Conservation (phyloP, 2,888 invertebrate genomes). For the Hylaea fasciaria region DNA sequence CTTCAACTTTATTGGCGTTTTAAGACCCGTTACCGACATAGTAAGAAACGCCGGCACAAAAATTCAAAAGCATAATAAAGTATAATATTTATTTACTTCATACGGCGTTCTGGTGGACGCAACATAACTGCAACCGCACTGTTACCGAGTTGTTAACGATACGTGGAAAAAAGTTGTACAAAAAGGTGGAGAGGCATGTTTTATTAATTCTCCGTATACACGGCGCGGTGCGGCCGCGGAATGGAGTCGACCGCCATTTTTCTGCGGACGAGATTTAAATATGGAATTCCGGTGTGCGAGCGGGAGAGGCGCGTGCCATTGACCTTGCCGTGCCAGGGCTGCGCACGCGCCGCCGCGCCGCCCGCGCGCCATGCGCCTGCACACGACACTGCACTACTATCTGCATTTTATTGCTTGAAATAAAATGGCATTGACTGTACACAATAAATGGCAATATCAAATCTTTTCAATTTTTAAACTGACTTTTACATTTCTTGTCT, state of each 20-base stretch:
- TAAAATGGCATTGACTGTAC: constrained; percentile 21
- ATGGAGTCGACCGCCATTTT: constrained; percentile 83
- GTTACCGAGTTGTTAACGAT: constrained; percentile 72
- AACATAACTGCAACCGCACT: constrained; percentile 66
- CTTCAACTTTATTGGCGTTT: constrained; percentile 55
- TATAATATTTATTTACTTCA: constrained; percentile 60
- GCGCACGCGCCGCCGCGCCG: constrained; percentile 72
- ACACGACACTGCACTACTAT: constrained; percentile 60
- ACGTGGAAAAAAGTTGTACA: constrained; percentile 74
- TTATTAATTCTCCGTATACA: constrained; percentile 83
- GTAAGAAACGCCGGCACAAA: constrained; percentile 43
- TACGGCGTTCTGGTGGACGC: constrained; percentile 44
- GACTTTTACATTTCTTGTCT: not conserved
- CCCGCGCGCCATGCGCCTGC: constrained; percentile 40
- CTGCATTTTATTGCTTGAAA: constrained; percentile 53
- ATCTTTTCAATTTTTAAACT: not conserved
- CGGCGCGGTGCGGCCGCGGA: constrained; percentile 69
- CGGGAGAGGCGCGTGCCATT: constrained; percentile 83
- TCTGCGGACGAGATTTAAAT: constrained; percentile 85
- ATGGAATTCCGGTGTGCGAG: constrained; percentile 85
- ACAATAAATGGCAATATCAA: not conserved
- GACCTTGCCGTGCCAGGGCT: constrained; percentile 80
- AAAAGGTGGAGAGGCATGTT: constrained; percentile 77
- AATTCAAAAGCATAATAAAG: constrained; percentile 54
- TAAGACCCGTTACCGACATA: constrained; percentile 57